phyloP scores from a whole-genome alignment of 1,140 invertebrate genomes.

The Drosophila setifemur region DNA sequence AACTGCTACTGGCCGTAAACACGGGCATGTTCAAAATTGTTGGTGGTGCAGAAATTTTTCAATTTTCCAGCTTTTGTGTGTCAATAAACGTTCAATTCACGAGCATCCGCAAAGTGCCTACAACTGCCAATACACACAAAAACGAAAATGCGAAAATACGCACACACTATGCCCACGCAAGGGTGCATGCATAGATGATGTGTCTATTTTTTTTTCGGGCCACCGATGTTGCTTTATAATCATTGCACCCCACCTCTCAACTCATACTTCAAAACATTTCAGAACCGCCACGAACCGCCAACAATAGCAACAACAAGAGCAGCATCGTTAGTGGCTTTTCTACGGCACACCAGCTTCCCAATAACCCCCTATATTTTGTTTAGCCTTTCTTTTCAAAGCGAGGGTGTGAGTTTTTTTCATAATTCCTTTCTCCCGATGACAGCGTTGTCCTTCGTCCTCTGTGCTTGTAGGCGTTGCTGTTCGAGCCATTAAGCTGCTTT shows the following conservation, averaged over 20 bases:
- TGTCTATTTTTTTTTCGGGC: constrained; percentile 41
- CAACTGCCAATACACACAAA: constrained; percentile 56
- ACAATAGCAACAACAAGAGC: constrained; percentile 57
- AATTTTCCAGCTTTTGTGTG: constrained; percentile 78
- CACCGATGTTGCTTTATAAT: constrained; percentile 68
- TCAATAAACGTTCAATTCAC: constrained; percentile 79
- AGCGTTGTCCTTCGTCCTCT: constrained; percentile 29
- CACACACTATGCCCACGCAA: constrained; percentile 5
- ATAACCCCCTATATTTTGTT: constrained; percentile 18
- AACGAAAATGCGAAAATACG: constrained; percentile 5
- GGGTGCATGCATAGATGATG: constrained; percentile 22
- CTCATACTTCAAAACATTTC: too few relatives aligned
- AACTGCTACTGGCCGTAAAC: constrained; percentile 1
- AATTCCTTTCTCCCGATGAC: constrained; percentile 16
- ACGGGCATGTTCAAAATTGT: constrained; percentile 11
- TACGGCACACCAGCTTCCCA: constrained; percentile 17
- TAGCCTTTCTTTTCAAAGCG: constrained; percentile 3
- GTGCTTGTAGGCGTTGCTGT: constrained; percentile 40
- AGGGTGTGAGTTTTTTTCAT: constrained; percentile 1
- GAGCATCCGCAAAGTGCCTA: constrained; percentile 72
- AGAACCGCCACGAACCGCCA: constrained; percentile 18
- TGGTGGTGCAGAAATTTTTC: constrained; percentile 69
- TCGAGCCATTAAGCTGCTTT: constrained; percentile 58
- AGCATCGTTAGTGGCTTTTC: constrained; percentile 61
- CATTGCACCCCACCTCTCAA: constrained; percentile 41